Base-by-base conservation (phyloP, 2,797 vertebrate genomes). In the Sebastes diploproa region DNA sequence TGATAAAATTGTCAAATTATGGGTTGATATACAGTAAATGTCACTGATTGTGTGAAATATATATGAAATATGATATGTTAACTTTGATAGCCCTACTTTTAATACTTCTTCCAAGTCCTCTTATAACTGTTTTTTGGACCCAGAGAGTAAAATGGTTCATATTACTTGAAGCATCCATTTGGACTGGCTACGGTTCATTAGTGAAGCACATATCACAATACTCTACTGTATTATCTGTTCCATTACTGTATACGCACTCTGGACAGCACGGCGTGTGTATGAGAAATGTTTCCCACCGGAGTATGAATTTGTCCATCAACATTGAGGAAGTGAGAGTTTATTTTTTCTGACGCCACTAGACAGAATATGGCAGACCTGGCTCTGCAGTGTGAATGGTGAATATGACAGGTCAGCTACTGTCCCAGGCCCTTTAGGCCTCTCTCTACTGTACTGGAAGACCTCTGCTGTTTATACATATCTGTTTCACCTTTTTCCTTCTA, bases 401-500 rank as follows among this genome's bases (percentile, higher is more conserved):
- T 86, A 77, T 75, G 92, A 90, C 80, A 67, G 81, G 85, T 91
- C 86, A 92, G 83, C 90, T 90, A 91, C 89, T 88, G 82, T 91
- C 88, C 92, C 88, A 88, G 86, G 87, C 86, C 88, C 91, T 86
- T 63, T 55, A 50, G 36, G 66, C 77, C 82, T 80, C 70, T 72
- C 75, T 67, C 60, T 23, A 60, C 65, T 76, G 54, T 75, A 20
- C 63, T 90, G 73, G 83, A 87, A 86, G 77, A 82, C 80, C 82
- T 85, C 85, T 66, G 58, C 86, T 95, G 90, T 94, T 95, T 95
- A 93, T 74, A 86, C 75, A 78, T 91, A 91, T 95, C 91, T 93
- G 77, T 94, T 95, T 95, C 94, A 94, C 89, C 92, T 92, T 93
- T 94, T 93, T 92, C 91, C 89, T 90, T 82, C 81, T 54, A 83